Evolutionary conservation across 1,140 invertebrate genomes (phyloP).

Genomic region (Odontomachus brunneus): DNA sequence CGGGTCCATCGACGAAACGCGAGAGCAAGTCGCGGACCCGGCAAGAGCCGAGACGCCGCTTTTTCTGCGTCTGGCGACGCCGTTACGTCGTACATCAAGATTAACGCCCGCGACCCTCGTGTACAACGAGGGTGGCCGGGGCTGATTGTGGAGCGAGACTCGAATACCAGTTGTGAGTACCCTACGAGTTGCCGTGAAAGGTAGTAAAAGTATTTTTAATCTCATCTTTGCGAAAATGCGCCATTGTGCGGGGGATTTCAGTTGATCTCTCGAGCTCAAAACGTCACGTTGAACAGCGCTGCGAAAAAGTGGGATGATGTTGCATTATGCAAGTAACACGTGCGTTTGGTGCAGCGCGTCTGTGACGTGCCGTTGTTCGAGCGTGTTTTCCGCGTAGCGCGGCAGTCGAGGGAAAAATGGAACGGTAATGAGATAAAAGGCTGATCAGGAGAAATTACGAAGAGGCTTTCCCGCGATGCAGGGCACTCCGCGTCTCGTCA

Average conservation of each 20-base stretch:
- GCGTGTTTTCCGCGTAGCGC: too few relatives aligned
- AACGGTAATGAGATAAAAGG: too few relatives aligned
- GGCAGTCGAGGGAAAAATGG: too few relatives aligned
- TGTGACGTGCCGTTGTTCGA: too few relatives aligned
- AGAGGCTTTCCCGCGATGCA: too few relatives aligned
- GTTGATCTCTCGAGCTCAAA: neutral
- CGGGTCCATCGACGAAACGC: neutral
- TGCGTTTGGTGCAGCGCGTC: too few relatives aligned
- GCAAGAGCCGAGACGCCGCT: neutral
- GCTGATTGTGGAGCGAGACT: conserved; percentile 1
- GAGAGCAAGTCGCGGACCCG: neutral
- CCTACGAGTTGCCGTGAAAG: neutral
- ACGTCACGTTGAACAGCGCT: neutral
- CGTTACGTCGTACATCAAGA: conserved; percentile 5
- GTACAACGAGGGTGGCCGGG: neutral
- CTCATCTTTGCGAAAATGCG: neutral
- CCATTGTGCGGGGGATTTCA: too few relatives aligned
- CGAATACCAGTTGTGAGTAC: neutral
- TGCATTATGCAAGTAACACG: too few relatives aligned
- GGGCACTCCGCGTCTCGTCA: too few relatives aligned
- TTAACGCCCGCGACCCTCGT: neutral
- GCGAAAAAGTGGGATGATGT: too few relatives aligned
- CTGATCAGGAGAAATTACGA: too few relatives aligned
- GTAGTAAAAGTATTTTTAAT: neutral
- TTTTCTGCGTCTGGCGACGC: neutral